Percentiles rank a stretch among this genome's conserved stretches.
These are phyloP conservation scores for Tetrax tetrax DNA, from an alignment of 2,113 vertebrate species.

Conservation along the genomic window DNA sequence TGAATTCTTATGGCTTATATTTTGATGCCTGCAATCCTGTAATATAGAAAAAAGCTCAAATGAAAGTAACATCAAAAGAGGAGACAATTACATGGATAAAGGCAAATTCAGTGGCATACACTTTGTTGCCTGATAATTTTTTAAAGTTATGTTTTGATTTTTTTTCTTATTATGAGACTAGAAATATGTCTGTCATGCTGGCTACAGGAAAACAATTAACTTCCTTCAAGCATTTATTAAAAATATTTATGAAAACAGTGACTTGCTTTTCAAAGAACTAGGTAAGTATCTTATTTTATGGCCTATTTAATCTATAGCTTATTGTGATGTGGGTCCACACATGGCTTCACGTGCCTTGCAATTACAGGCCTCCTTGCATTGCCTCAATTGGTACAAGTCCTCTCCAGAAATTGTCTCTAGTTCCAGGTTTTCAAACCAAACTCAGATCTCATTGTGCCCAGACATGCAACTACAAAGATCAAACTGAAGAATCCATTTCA, in stretches of 20 bases:
- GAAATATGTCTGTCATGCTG: not conserved
- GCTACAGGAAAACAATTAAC: not conserved
- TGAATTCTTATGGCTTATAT: not conserved
- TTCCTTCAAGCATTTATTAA: not conserved
- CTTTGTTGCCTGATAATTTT: not conserved
- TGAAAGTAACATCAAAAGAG: not conserved
- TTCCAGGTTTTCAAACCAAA: not conserved
- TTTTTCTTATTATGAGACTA: not conserved
- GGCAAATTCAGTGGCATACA: not conserved
- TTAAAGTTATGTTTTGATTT: not conserved
- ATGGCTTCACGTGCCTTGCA: not conserved
- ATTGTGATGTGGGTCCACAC: not conserved
- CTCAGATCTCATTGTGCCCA: not conserved
- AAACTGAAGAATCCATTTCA: not conserved
- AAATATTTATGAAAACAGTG: not conserved
- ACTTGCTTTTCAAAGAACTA: not conserved
- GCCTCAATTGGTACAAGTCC: not conserved
- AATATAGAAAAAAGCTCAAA: not conserved
- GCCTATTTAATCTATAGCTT: not conserved
- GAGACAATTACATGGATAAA: not conserved
- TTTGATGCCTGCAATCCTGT: not conserved
- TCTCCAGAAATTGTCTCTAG: not conserved
- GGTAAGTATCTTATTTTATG: not conserved
- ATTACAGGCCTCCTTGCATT: not conserved
- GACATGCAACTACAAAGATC: not conserved